Percentiles rank a stretch among this genome's conserved stretches.
phyloP scores from a whole-genome alignment of 1,140 invertebrate species.

The Caenorhabditis tropicalis region DNA sequence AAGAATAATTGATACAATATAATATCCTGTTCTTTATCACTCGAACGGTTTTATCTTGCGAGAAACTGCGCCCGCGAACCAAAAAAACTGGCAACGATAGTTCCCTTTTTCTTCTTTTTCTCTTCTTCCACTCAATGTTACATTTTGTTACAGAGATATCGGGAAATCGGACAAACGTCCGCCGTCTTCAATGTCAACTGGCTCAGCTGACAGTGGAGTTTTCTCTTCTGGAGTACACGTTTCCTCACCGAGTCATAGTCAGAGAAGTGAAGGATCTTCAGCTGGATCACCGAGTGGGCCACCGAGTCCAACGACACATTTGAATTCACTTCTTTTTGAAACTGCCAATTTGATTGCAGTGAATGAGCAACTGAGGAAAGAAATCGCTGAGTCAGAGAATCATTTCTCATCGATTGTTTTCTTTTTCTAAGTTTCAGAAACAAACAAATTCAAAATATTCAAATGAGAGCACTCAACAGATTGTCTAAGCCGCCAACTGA shows the following conservation, averaged over 20 bases:
- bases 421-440: neutral
- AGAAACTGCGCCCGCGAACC: neutral
- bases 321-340: slow-evolving; percentile 13
- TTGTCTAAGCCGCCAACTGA: neutral
- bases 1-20: too few species aligned
- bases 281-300: slow-evolving; percentile 31
- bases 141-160: slow-evolving; percentile 11
- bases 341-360: slow-evolving; percentile 33
- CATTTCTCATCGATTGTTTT: neutral
- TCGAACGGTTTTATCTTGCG: slow-evolving; percentile 16
- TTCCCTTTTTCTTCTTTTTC: neutral
- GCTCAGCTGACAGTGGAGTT: slow-evolving; percentile 7
- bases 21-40: slow-evolving; percentile 38
- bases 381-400: slow-evolving; percentile 1
- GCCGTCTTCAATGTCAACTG: slow-evolving; percentile 17
- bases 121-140: neutral
- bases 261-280: neutral
- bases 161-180: slow-evolving; percentile 19
- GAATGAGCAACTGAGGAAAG: slow-evolving; percentile 34
- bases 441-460: slow-evolving; percentile 3
- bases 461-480: slow-evolving; percentile 8
- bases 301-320: neutral
- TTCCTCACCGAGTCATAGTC: neutral
- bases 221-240: slow-evolving; percentile 18
- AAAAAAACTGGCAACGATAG: slow-evolving; percentile 29